A percentile compares a stretch with the other conserved stretches of the same genome.
These are phyloP conservation scores for Meghimatium bilineatum DNA, from an alignment of 2,888 invertebrate species.

Conservation along the genomic window DNA sequence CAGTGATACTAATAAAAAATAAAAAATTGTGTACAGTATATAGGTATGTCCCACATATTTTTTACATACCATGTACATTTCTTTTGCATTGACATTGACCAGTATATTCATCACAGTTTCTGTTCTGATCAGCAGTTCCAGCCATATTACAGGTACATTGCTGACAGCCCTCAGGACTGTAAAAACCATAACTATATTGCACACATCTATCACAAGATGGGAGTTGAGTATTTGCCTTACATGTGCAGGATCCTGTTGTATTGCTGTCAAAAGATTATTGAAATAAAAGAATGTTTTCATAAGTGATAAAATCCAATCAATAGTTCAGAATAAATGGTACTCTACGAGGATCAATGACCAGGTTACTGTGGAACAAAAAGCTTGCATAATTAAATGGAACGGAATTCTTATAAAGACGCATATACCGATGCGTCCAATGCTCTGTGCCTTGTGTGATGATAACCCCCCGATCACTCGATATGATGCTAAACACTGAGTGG, in stretches of 20 bases:
- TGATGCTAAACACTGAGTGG: too few relatives aligned
- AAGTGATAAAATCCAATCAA: background rate
- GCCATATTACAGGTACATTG: constrained; percentile 41
- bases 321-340: too few relatives aligned
- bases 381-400: too few relatives aligned
- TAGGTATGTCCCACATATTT: background rate
- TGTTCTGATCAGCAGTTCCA: constrained; percentile 29
- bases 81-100: constrained; percentile 56
- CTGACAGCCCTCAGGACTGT: constrained; percentile 29
- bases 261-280: constrained; percentile 22
- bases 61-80: constrained; percentile 51
- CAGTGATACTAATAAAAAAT: background rate
- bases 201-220: constrained; percentile 31
- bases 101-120: constrained; percentile 37
- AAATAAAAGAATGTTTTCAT: background rate
- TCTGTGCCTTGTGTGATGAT: too few relatives aligned
- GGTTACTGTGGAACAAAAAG: too few relatives aligned
- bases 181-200: constrained; percentile 26
- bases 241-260: constrained; percentile 42
- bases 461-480: too few relatives aligned
- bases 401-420: too few relatives aligned
- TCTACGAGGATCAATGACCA: too few relatives aligned
- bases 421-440: too few relatives aligned
- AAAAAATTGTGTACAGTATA: background rate
- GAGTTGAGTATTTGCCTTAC: constrained; percentile 35